phyloP scores from a whole-genome alignment of 2,797 vertebrate genomes.

The Arremon brunneinucha region DNA sequence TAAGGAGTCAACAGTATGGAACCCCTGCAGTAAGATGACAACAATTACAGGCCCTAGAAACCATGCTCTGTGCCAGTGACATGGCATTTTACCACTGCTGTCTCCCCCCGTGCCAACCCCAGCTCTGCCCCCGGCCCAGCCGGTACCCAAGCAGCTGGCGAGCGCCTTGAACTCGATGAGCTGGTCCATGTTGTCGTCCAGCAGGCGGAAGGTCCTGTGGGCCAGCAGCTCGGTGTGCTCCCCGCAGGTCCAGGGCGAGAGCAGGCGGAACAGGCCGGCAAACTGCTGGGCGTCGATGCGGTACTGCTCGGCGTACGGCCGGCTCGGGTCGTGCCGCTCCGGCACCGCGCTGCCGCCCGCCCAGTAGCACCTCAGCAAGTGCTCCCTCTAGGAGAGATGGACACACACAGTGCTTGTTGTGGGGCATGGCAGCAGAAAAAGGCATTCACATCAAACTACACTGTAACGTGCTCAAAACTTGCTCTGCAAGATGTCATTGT shows the following conservation, averaged over 20 bases:
- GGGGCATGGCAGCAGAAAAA: background rate
- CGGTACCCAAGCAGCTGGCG: conserved; percentile 83
- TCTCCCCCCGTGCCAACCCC: rapidly evolving
- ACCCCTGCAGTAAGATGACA: too few species aligned
- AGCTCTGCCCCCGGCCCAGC: background rate
- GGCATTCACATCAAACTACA: background rate
- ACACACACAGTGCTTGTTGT: background rate
- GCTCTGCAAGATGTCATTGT: background rate
- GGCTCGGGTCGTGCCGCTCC: conserved; percentile 76
- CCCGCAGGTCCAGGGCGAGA: conserved; percentile 85
- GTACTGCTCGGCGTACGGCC: conserved; percentile 86
- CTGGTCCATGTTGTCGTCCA: conserved; percentile 83
- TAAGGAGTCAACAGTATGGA: too few species aligned
- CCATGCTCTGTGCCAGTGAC: background rate
- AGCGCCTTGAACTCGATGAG: conserved; percentile 88
- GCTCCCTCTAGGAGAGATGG: conserved; percentile 80
- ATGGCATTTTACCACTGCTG: background rate
- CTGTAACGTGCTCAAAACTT: background rate
- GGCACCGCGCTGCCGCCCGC: conserved; percentile 59
- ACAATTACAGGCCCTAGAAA: background rate
- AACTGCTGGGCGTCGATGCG: conserved; percentile 89
- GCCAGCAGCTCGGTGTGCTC: conserved; percentile 82
- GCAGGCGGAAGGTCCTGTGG: conserved; percentile 86
- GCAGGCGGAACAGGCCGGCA: conserved; percentile 82
- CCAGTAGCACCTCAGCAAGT: conserved; percentile 93